A percentile compares a stretch with the other conserved stretches of the same genome.
phyloP scores from a whole-genome alignment of 2,888 invertebrate genomes.

The Epiblema foenella region DNA sequence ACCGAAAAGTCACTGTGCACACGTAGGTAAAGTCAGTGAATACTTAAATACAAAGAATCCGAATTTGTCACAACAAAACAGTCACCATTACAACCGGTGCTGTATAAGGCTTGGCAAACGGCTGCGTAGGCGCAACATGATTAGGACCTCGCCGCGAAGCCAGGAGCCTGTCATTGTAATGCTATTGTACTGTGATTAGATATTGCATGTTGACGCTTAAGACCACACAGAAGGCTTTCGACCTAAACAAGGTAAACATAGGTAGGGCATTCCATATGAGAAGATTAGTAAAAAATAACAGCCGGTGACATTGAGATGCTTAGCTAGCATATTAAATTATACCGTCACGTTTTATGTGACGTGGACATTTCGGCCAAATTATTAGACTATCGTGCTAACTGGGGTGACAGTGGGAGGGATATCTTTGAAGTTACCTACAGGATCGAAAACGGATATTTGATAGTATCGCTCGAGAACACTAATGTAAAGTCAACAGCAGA shows the following conservation, averaged over 20 bases:
- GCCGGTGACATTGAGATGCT: not conserved
- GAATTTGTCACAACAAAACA: not conserved
- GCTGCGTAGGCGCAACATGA: constrained; percentile 6
- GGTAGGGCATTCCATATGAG: not conserved
- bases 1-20: too few relatives aligned
- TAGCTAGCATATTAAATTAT: too few relatives aligned
- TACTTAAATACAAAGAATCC: not conserved
- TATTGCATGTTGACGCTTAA: not conserved
- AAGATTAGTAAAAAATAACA: not conserved
- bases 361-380: too few relatives aligned
- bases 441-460: too few relatives aligned
- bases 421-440: too few relatives aligned
- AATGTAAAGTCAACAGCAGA: too few relatives aligned
- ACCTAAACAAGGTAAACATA: not conserved
- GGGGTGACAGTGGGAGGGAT: too few relatives aligned
- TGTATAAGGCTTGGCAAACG: constrained; percentile 12
- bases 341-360: not conserved
- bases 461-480: too few relatives aligned
- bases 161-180: constrained; percentile 18
- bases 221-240: constrained; percentile 17
- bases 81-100: not conserved
- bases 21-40: too few relatives aligned
- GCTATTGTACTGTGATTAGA: constrained; percentile 13
- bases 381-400: too few relatives aligned
- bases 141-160: constrained; percentile 12